Evolutionary conservation across 2,113 vertebrate species (phyloP), one percentile per base, ranked within the genome.

Genomic region (Cololabis saira): DNA sequence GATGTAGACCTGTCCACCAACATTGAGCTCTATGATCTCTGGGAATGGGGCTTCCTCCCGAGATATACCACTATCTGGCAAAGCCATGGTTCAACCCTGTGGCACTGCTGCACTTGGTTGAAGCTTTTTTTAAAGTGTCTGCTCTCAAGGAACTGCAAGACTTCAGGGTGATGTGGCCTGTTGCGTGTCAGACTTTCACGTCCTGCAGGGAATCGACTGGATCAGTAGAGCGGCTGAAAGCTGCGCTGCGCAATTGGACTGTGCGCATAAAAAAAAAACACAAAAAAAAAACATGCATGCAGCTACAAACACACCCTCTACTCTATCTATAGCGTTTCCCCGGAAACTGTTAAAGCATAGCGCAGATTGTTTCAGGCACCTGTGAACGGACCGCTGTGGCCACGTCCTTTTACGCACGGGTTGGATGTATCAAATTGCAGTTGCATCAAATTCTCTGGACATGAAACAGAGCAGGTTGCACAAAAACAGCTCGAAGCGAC

Each of bases 1-100:
- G 81, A 98, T 96, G 67, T 98, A 98, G 71, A 98, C 96, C 85
- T 98, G 97, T 0, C 96, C 96, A 0, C 97, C 97, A 21, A 98
- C 97, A 0, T 98, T 97, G 57, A 98, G 94, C 87, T 98, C 96
- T 24, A 98, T 90, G 52, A 98, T 97, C 61, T 98, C 96, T 0
- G 96, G 95, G 83, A 97, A 98, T 55, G 87, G 61, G 4, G 80
- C 70, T 37, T 96, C 94, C 51, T 96, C 94, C 18, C 52, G 62
- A 33, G 88, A 85, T 78, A 94, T 89, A 13, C 91, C 84, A 57
- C 92, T 86, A 2, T 96, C 95, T 27, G 93, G 93, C 87, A 96
- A 88, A 89, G 96, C 96, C 96, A 98, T 98, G 1, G 61, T 58
- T 76, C 52, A 54, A 37, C 3, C 33, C 33, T 37, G 33, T 37